phyloP scores from a whole-genome alignment of 2,888 invertebrate genomes.

The Pristionchus mayeri region DNA sequence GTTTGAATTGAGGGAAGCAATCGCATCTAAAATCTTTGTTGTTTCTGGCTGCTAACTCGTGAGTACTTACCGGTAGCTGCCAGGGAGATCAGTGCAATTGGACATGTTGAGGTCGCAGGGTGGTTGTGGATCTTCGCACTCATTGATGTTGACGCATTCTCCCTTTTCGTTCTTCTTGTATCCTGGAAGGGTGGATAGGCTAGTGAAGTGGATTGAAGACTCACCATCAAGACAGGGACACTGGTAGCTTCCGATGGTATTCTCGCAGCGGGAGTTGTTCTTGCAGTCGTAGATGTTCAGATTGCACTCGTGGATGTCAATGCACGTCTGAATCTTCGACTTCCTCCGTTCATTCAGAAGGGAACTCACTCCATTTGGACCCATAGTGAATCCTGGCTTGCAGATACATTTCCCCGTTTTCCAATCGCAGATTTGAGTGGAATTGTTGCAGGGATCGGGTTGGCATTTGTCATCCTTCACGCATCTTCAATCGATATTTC shows the following conservation, averaged over 20 bases:
- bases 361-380: neutral
- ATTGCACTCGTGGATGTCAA: slow-evolving; percentile 30
- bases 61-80: slow-evolving; percentile 16
- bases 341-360: neutral
- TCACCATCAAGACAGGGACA: slow-evolving; percentile 4
- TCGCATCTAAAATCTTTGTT: slow-evolving; percentile 8
- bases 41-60: neutral
- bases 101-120: slow-evolving; percentile 33
- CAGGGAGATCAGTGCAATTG: neutral
- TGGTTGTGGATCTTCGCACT: slow-evolving; percentile 81
- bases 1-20: neutral
- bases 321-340: neutral
- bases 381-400: slow-evolving; percentile 32
- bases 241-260: slow-evolving; percentile 17
- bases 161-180: neutral
- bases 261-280: neutral
- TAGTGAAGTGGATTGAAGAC: neutral
- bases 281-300: slow-evolving; percentile 43
- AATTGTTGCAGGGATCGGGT: slow-evolving; percentile 7
- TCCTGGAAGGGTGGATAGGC: neutral
- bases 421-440: slow-evolving; percentile 32
- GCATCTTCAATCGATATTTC: neutral
- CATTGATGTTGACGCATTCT: slow-evolving; percentile 85
- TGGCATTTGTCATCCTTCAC: slow-evolving; percentile 35
- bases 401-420: slow-evolving; percentile 43